Evolutionary conservation across 1,140 invertebrate species (phyloP).

Genomic region (Hylaeus volcanicus): DNA sequence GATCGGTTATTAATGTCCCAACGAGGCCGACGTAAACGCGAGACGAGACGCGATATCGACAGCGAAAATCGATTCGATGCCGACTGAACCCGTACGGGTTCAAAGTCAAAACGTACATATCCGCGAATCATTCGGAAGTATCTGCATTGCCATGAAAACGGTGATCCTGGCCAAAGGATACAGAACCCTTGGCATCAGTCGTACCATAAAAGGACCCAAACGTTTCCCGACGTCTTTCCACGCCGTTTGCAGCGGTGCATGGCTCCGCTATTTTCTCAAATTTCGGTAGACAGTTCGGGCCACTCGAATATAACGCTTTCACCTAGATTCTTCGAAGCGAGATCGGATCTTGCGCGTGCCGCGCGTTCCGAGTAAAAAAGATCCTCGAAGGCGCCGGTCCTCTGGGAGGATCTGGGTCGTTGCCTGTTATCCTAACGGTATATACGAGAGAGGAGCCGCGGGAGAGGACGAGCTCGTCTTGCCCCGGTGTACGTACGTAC

Average conservation of each 20-base stretch:
- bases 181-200: too few relatives aligned
- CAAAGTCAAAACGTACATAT: too few relatives aligned
- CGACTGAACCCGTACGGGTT: too few relatives aligned
- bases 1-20: neutral
- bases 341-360: neutral
- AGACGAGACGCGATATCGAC: neutral
- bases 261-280: too few relatives aligned
- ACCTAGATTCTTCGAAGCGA: constrained; percentile 8
- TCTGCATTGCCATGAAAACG: too few relatives aligned
- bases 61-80: neutral
- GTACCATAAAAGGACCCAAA: too few relatives aligned
- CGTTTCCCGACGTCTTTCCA: too few relatives aligned
- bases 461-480: neutral
- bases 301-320: constrained; percentile 47
- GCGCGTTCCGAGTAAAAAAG: constrained; percentile 20
- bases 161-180: too few relatives aligned
- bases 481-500: neutral
- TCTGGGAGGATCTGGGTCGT: constrained; percentile 53
- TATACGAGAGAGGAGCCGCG: neutral
- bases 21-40: constrained; percentile 3
- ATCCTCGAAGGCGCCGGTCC: constrained; percentile 34
- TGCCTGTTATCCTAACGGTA: constrained; percentile 62
- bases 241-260: too few relatives aligned
- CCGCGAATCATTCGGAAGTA: too few relatives aligned
- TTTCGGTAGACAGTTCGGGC: neutral